These are phyloP conservation scores for Pseudorectes ferrugineus DNA, from an alignment of 2,113 vertebrate genomes.

Conservation along the genomic window DNA sequence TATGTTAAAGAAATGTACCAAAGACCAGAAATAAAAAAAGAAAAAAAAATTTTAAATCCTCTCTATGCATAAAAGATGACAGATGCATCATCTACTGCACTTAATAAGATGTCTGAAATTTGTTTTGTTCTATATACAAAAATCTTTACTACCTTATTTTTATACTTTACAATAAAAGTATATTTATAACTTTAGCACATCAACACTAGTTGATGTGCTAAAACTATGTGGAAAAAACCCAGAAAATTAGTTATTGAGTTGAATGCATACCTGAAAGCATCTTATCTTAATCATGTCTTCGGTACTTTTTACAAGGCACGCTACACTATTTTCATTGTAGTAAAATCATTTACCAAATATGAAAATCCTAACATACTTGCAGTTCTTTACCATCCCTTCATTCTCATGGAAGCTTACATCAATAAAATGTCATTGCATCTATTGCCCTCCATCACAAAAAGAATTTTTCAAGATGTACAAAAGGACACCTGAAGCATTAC, in stretches of 20 bases:
- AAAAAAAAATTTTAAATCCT: not conserved
- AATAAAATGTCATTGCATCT: not conserved
- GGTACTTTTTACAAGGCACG: not conserved
- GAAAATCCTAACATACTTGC: not conserved
- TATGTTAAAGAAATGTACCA: not conserved
- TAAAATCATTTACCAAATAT: not conserved
- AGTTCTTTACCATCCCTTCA: not conserved
- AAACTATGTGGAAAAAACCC: not conserved
- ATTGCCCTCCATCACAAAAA: not conserved
- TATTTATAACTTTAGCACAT: not conserved
- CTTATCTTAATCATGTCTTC: not conserved
- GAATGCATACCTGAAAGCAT: not conserved
- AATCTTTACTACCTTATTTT: not conserved
- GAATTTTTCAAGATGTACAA: not conserved
- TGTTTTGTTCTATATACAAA: not conserved
- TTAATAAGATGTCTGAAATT: not conserved
- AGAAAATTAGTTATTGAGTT: not conserved
- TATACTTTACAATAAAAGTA: not conserved
- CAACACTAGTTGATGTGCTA: not conserved
- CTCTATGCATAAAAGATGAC: not conserved
- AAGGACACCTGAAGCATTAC: not conserved
- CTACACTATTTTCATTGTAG: not conserved
- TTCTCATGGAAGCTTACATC: not conserved
- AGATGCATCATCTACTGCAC: not conserved
- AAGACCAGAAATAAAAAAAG: not conserved